Percentiles rank a stretch among this genome's conserved stretches.
phyloP scores from a whole-genome alignment of 2,888 invertebrate genomes.

The Philonicus albiceps region DNA sequence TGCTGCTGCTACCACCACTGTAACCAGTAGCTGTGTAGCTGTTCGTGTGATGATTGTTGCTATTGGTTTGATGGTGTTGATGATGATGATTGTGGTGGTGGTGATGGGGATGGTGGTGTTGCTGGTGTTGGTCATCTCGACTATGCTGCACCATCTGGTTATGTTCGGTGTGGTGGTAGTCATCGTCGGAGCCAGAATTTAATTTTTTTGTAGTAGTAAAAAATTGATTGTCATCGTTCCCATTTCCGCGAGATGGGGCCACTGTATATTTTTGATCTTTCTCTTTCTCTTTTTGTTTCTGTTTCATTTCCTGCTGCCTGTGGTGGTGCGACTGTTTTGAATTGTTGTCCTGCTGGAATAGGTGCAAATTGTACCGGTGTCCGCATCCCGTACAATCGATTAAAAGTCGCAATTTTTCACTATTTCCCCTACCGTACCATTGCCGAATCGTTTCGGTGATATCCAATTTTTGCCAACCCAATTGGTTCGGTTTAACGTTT shows the following conservation, averaged over 20 bases:
- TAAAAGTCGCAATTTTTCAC: constrained; percentile 75
- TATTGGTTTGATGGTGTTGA: neutral
- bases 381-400: constrained; percentile 87
- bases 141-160: neutral
- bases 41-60: neutral
- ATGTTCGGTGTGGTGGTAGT: too few species aligned
- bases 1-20: too few species aligned
- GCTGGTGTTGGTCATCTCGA: neutral
- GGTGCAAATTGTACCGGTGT: constrained; percentile 74
- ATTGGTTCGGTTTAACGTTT: constrained; percentile 67
- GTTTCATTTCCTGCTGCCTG: constrained; percentile 6
- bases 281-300: neutral
- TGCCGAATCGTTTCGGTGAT: constrained; percentile 78
- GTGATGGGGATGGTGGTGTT: too few species aligned
- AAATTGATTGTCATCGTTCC: neutral
- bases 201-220: neutral
- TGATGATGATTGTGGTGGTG: neutral
- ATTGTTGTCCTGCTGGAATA: constrained; percentile 57
- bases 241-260: neutral
- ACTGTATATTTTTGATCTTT: neutral
- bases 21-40: neutral
- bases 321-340: too few species aligned
- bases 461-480: constrained; percentile 89
- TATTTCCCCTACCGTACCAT: constrained; percentile 70
- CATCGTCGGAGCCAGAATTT: neutral